Evolutionary conservation across 2,113 vertebrate species (phyloP).

Genomic region (Sander lucioperca): DNA sequence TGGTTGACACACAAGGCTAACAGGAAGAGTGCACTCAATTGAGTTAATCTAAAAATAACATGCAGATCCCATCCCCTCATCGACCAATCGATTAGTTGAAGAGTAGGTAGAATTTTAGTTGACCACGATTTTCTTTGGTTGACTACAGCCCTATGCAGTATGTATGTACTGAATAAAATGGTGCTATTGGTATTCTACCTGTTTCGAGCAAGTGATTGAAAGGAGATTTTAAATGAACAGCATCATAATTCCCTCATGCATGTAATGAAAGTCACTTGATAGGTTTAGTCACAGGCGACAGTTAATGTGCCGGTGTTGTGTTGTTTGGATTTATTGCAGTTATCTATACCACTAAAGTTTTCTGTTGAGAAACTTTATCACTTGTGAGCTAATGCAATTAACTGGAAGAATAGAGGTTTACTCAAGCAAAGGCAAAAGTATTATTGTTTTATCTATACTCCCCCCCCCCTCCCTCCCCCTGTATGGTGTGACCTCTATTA

Average conservation of each 20-base stretch:
- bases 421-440: background rate
- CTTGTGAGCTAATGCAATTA: slow-evolving; percentile 1
- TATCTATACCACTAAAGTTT: background rate
- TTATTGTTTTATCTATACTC: too few species aligned
- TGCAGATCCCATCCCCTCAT: too few species aligned
- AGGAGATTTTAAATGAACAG: background rate
- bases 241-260: slow-evolving; percentile 23
- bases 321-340: slow-evolving; percentile 3
- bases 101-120: too few species aligned
- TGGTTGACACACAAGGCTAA: too few species aligned
- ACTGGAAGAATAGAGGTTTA: background rate
- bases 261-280: slow-evolving; percentile 28
- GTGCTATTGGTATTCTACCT: slow-evolving; percentile 8
- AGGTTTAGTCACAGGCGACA: slow-evolving; percentile 22
- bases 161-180: too few species aligned
- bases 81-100: too few species aligned
- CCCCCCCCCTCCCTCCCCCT: too few species aligned
- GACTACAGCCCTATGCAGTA: too few species aligned
- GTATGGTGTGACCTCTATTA: background rate
- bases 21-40: too few species aligned
- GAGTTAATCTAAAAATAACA: too few species aligned
- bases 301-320: background rate
- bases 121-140: too few species aligned
- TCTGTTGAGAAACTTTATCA: slow-evolving; percentile 21
- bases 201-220: background rate